Percentiles rank a stretch among this genome's conserved stretches.
Evolutionary conservation across 2,797 vertebrate species (phyloP).

Genomic region (Ceryle rudis): DNA sequence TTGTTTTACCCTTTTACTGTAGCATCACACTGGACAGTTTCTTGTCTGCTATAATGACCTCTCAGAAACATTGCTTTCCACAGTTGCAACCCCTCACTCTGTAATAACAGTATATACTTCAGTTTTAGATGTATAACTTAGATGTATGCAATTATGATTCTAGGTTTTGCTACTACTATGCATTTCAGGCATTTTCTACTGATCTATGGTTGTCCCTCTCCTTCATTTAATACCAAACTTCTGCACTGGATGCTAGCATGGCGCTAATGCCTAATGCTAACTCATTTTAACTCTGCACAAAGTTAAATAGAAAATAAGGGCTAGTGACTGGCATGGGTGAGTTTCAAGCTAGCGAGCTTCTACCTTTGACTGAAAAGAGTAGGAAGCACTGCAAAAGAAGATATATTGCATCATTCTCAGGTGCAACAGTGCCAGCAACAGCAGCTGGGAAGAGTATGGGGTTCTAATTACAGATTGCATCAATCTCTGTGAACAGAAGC

Average conservation of each 20-base stretch:
- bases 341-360: not conserved
- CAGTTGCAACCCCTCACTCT: not conserved
- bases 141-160: not conserved
- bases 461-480: conserved; percentile 75
- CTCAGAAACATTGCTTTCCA: not conserved
- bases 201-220: not conserved
- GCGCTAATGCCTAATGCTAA: not conserved
- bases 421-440: conserved; percentile 63
- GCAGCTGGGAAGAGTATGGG: conserved; percentile 70
- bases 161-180: not conserved
- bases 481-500: conserved; percentile 66
- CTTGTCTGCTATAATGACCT: not conserved
- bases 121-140: not conserved
- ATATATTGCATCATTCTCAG: conserved; percentile 67
- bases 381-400: conserved; percentile 49
- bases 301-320: not conserved
- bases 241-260: not conserved
- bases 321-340: not conserved
- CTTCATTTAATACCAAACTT: not conserved
- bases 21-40: not conserved
- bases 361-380: conserved; percentile 54
- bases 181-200: not conserved
- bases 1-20: not conserved
- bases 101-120: not conserved
- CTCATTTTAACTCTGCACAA: not conserved